phyloP scores from a whole-genome alignment of 2,113 vertebrate species.

The Helogale parvula region DNA sequence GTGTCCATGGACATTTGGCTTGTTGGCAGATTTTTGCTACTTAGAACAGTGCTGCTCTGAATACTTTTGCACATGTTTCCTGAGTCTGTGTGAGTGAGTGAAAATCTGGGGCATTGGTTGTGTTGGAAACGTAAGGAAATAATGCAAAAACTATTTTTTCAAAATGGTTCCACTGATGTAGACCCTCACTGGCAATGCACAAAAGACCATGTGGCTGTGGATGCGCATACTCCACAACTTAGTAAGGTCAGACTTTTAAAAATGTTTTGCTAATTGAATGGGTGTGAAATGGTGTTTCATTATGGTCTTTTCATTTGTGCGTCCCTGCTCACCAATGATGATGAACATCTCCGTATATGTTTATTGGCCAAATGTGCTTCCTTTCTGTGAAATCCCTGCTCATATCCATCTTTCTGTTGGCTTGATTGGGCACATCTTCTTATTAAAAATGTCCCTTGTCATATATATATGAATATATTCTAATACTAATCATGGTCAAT shows the following conservation, averaged over 20 bases:
- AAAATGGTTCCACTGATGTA: not conserved
- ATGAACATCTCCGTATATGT: not conserved
- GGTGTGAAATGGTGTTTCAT: not conserved
- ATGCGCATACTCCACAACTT: not conserved
- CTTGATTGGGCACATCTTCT: not conserved
- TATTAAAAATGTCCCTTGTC: not conserved
- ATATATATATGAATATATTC: not conserved
- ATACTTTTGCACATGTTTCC: slow-evolving; percentile 44
- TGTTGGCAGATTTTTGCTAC: slow-evolving; percentile 32
- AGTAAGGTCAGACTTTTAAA: not conserved
- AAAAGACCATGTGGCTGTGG: not conserved
- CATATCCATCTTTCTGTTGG: not conserved
- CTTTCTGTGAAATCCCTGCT: not conserved
- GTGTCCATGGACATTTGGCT: not conserved
- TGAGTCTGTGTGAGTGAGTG: slow-evolving; percentile 22
- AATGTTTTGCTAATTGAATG: not conserved
- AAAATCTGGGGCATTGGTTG: slow-evolving; percentile 43
- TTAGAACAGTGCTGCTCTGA: slow-evolving; percentile 19
- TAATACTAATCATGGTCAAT: not conserved
- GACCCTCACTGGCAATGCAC: not conserved
- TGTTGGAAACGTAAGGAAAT: slow-evolving; percentile 35
- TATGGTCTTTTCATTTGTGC: not conserved
- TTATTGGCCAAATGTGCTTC: not conserved
- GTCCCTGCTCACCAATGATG: not conserved
- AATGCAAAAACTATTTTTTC: not conserved